Percentiles rank a stretch among this genome's conserved stretches.
Evolutionary conservation across 2,797 vertebrate species (phyloP).

Genomic region (Selene dorsalis): DNA sequence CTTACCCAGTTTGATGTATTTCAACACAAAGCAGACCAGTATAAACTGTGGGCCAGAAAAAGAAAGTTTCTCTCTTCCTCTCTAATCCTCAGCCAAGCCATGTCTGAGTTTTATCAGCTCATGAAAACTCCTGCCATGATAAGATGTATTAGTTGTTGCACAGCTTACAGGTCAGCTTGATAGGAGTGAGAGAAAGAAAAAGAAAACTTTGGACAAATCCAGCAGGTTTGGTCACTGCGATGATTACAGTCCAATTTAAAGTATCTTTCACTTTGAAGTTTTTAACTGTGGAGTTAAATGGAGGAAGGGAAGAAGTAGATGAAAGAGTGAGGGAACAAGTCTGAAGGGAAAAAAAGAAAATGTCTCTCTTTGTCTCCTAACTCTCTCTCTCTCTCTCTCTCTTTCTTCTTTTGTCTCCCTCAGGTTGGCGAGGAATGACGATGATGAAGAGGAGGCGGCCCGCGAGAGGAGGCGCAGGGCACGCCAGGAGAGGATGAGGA

Average conservation of each 20-base stretch:
- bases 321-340: slow-evolving; percentile 20
- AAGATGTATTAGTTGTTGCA: slow-evolving; percentile 74
- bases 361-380: slow-evolving; percentile 30
- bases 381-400: neutral
- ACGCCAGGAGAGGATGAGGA: slow-evolving; percentile 91
- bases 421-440: slow-evolving; percentile 91
- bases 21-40: slow-evolving; percentile 46
- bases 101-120: slow-evolving; percentile 71
- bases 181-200: slow-evolving; percentile 31
- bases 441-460: slow-evolving; percentile 96
- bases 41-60: slow-evolving; percentile 45
- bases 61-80: slow-evolving; percentile 46
- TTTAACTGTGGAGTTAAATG: slow-evolving; percentile 47
- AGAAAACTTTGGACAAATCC: slow-evolving; percentile 49
- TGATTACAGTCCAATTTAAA: slow-evolving; percentile 72
- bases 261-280: slow-evolving; percentile 67
- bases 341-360: slow-evolving; percentile 15
- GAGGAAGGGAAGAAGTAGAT: slow-evolving; percentile 24
- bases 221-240: slow-evolving; percentile 53
- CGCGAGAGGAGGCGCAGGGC: slow-evolving; percentile 94
- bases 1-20: slow-evolving; percentile 36
- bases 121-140: slow-evolving; percentile 72
- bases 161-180: slow-evolving; percentile 74
- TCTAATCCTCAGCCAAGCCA: slow-evolving; percentile 69
- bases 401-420: slow-evolving; percentile 35